Conservation (phyloP, 2,888 invertebrate species). For the Prosapia bicincta region DNA sequence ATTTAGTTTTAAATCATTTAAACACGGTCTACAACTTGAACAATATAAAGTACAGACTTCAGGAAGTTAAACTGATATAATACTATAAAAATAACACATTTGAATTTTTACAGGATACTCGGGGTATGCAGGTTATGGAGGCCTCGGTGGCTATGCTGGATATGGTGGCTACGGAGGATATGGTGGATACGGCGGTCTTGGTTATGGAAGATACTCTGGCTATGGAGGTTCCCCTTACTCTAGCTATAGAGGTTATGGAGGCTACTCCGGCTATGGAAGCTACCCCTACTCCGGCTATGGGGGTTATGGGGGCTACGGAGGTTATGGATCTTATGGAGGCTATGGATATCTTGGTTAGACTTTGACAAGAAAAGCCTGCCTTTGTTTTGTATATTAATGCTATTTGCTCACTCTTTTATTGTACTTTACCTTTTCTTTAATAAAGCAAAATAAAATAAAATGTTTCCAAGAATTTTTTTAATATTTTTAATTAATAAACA, state of each 20-base stretch:
- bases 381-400: neutral
- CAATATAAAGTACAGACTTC: too few species aligned
- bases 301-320: neutral
- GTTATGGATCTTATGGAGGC: too few species aligned
- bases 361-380: too few species aligned
- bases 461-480: too few species aligned
- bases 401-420: neutral
- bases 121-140: neutral
- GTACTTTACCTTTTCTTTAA: neutral
- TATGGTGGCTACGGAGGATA: neutral
- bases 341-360: too few species aligned
- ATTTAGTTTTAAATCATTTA: too few species aligned
- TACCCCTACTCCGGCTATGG: neutral
- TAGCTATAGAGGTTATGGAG: neutral
- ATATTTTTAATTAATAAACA: too few species aligned
- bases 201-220: neutral
- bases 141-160: neutral
- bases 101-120: neutral
- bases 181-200: neutral
- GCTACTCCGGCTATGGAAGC: neutral
- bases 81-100: too few species aligned
- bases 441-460: neutral
- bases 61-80: too few species aligned
- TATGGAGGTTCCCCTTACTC: neutral
- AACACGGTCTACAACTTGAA: too few species aligned